These are phyloP conservation scores for Notolabrus celidotus DNA, from an alignment of 2,797 vertebrate species.

Conservation along the genomic window DNA sequence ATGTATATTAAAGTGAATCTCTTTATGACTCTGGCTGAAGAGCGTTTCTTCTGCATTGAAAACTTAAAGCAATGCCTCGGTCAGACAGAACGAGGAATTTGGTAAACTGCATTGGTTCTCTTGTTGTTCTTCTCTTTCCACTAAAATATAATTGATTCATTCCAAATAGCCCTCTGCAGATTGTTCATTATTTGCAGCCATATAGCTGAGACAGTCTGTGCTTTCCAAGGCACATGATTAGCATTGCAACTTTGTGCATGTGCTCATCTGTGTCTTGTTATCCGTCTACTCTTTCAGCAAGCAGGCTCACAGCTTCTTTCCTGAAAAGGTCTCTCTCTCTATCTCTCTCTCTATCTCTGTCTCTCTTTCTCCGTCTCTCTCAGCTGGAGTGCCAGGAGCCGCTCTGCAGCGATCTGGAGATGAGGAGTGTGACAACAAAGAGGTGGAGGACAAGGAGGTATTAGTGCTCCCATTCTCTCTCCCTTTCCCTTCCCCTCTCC, in stretches of 20 bases:
- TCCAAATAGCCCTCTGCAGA: neutral
- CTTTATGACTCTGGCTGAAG: too few relatives aligned
- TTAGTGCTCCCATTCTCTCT: constrained; percentile 46
- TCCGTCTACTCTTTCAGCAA: constrained; percentile 24
- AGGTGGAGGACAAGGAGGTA: constrained; percentile 72
- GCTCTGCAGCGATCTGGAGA: constrained; percentile 62
- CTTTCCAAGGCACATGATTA: constrained; percentile 12
- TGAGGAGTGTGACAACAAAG: constrained; percentile 80
- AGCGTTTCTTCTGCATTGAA: too few relatives aligned
- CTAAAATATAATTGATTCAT: neutral
- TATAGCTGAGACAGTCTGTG: neutral
- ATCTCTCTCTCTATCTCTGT: constrained; percentile 37
- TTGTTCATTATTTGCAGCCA: neutral
- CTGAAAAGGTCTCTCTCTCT: constrained; percentile 52
- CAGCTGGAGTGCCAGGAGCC: constrained; percentile 71
- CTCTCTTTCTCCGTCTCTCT: constrained; percentile 44
- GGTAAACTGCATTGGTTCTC: too few relatives aligned
- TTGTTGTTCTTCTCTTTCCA: neutral
- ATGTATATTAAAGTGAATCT: too few relatives aligned
- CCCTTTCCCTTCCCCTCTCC: neutral
- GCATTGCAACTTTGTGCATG: constrained; percentile 34
- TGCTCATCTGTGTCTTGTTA: constrained; percentile 53
- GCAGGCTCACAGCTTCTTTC: constrained; percentile 29
- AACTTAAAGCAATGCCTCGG: too few relatives aligned
- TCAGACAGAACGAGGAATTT: too few relatives aligned